phyloP scores from a whole-genome alignment of 53 echinoderm and acorn worm species.

The Echinometra lucunter region DNA sequence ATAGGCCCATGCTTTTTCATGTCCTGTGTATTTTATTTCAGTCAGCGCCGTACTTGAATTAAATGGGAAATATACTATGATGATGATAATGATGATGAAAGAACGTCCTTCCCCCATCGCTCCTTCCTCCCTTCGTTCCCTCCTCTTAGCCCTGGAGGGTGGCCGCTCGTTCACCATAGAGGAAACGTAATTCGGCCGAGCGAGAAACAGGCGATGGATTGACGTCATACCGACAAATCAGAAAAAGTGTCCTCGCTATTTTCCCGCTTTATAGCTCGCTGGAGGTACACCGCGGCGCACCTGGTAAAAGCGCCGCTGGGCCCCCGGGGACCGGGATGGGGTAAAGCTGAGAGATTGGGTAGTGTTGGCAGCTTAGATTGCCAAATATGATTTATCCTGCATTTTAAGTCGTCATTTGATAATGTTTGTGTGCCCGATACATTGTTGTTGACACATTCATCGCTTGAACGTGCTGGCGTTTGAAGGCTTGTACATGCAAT shows the following conservation, averaged over 20 bases:
- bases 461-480: background rate
- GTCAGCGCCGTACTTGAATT: background rate
- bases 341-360: conserved; percentile 15
- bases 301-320: conserved; percentile 40
- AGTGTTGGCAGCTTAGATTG: conserved; percentile 46
- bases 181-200: conserved; percentile 31
- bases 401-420: conserved; percentile 16
- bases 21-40: background rate
- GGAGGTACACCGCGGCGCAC: conserved; percentile 22
- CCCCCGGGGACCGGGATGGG: conserved; percentile 3
- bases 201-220: conserved; percentile 24
- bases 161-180: background rate
- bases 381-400: conserved; percentile 33
- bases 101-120: background rate
- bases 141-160: background rate
- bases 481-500: background rate
- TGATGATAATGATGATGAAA: background rate
- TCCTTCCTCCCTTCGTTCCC: background rate
- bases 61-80: background rate
- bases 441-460: conserved; percentile 8
- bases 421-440: conserved; percentile 26
- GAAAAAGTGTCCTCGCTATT: background rate
- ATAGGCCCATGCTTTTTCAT: background rate
- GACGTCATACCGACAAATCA: conserved; percentile 15
- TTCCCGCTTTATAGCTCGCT: conserved; percentile 30